Evolutionary conservation across 1,140 invertebrate genomes (phyloP).

Genomic region (Agrypnia vestita): DNA sequence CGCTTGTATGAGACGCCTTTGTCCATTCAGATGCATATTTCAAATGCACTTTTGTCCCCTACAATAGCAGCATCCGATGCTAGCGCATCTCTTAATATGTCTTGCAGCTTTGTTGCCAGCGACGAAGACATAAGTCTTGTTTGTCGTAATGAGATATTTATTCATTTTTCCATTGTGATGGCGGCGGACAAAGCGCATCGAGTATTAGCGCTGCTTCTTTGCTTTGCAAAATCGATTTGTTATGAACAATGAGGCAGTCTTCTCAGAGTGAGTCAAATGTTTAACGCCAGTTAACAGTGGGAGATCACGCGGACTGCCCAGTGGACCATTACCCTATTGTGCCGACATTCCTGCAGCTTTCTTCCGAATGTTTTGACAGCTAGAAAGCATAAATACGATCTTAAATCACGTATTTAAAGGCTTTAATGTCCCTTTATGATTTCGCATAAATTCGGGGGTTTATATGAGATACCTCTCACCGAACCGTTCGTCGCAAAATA

Average conservation of each 20-base stretch:
- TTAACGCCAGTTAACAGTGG: not conserved
- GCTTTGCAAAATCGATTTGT: constrained; percentile 44
- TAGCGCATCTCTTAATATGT: not conserved
- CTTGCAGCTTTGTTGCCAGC: constrained; percentile 18
- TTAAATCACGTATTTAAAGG: too few relatives aligned
- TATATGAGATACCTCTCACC: too few relatives aligned
- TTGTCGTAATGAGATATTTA: constrained; percentile 25
- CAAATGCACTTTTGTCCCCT: constrained; percentile 26
- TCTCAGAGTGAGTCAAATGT: not conserved
- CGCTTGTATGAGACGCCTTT: constrained; percentile 20
- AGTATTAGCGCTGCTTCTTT: constrained; percentile 20
- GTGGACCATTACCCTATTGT: too few relatives aligned
- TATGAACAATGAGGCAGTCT: constrained; percentile 16
- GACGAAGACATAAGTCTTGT: not conserved
- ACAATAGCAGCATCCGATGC: constrained; percentile 30
- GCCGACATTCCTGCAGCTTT: too few relatives aligned
- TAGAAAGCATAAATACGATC: too few relatives aligned
- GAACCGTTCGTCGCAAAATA: too few relatives aligned
- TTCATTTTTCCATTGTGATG: constrained; percentile 10
- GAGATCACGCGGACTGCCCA: too few relatives aligned
- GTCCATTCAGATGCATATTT: constrained; percentile 40
- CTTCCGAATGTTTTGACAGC: too few relatives aligned
- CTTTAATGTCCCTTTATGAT: too few relatives aligned
- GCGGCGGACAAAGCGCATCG: not conserved
- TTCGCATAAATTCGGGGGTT: too few relatives aligned